These are phyloP conservation scores for Sphinx pinastri DNA, from an alignment of 2,888 invertebrate genomes.

Conservation along the genomic window DNA sequence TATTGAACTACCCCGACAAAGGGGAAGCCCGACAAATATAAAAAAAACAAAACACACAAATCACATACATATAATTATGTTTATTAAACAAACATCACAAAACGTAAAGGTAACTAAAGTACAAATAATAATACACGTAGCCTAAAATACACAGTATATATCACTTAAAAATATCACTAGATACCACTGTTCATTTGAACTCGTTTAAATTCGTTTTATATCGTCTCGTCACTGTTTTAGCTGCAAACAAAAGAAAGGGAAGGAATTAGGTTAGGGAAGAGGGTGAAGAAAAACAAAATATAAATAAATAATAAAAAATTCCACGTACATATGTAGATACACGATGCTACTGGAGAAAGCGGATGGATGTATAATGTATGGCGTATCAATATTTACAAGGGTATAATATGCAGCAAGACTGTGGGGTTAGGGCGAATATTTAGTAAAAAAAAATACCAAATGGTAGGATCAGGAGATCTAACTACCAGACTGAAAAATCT, in stretches of 20 bases:
- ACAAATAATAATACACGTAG: conserved; percentile 43
- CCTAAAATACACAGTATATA: conserved; percentile 37
- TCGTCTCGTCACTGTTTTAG: conserved; percentile 54
- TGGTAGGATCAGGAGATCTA: too few species aligned
- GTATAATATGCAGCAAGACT: not conserved
- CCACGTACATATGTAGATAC: conserved; percentile 7
- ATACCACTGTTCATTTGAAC: conserved; percentile 45
- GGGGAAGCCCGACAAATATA: not conserved
- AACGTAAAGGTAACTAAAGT: conserved; percentile 37
- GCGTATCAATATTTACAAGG: conserved; percentile 6
- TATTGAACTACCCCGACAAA: not conserved
- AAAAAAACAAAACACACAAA: conserved; percentile 41
- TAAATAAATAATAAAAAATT: conserved; percentile 4
- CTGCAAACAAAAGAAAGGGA: conserved; percentile 62
- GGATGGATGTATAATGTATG: not conserved
- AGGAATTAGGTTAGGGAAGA: conserved; percentile 56
- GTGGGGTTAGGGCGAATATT: not conserved
- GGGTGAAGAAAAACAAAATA: conserved; percentile 37
- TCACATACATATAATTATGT: conserved; percentile 41
- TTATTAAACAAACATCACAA: conserved; percentile 46
- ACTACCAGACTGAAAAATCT: not conserved
- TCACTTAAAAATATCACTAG: conserved; percentile 47
- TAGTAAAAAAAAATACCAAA: not conserved
- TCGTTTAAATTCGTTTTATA: conserved; percentile 36
- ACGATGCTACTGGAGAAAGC: conserved; percentile 7